These are phyloP conservation scores for Pica pica DNA, from an alignment of 2,113 vertebrate species.

Conservation along the genomic window DNA sequence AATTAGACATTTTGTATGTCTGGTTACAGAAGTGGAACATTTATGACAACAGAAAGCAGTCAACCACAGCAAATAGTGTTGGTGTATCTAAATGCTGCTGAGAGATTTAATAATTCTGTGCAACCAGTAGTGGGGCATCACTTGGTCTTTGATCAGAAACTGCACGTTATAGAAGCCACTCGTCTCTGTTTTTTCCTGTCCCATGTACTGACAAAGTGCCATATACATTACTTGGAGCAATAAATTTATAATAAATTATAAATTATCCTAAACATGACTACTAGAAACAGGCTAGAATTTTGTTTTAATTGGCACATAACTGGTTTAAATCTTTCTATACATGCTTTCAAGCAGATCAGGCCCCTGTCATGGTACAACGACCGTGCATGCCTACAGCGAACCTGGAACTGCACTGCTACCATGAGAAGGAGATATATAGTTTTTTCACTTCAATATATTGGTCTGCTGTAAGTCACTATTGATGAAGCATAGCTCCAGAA, in stretches of 20 bases:
- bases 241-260: background rate
- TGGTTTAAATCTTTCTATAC: background rate
- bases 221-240: background rate
- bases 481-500: background rate
- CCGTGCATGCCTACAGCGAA: background rate
- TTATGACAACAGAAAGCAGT: background rate
- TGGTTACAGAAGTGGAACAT: constrained; percentile 10
- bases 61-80: background rate
- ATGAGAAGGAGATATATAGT: background rate
- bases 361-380: background rate
- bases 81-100: background rate
- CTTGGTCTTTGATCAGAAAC: background rate
- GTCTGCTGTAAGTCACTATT: background rate
- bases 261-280: background rate
- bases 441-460: background rate
- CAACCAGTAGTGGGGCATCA: background rate
- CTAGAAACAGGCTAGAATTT: background rate
- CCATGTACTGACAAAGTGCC: background rate
- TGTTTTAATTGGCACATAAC: background rate
- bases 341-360: background rate
- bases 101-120: background rate
- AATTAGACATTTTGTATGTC: background rate
- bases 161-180: rapidly evolving
- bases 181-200: background rate
- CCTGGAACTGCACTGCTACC: background rate